Percentiles rank a stretch among this genome's conserved stretches.
Conservation (phyloP, 2,113 vertebrate genomes). For the Dipodomys ordii region DNA sequence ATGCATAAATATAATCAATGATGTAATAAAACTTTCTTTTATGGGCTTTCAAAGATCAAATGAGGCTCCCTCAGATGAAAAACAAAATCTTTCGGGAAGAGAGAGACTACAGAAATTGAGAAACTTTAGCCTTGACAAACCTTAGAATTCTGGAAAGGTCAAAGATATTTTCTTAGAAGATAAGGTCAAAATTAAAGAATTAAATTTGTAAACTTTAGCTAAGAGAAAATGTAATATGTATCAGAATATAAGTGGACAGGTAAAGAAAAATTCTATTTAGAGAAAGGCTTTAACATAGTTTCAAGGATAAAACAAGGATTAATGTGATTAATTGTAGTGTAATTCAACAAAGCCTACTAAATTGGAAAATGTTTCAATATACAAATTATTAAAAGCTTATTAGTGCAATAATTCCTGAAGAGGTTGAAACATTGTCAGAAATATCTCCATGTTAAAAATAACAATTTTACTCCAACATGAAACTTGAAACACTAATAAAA, state of each 20-base stretch:
- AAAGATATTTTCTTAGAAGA: neutral
- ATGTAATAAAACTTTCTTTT: neutral
- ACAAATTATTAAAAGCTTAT: neutral
- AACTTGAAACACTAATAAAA: neutral
- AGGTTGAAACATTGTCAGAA: neutral
- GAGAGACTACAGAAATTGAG: neutral
- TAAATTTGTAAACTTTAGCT: slow-evolving; percentile 11
- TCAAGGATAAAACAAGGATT: neutral
- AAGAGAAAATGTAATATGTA: neutral
- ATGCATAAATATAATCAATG: neutral
- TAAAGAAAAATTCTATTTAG: neutral
- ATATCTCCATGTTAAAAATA: neutral
- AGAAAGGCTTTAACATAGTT: neutral
- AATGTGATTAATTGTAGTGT: neutral
- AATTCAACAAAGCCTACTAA: slow-evolving; percentile 16
- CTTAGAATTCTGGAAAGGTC: neutral
- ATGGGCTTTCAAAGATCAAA: neutral
- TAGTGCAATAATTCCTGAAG: neutral
- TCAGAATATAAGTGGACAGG: neutral
- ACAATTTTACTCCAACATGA: neutral
- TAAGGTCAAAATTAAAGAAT: slow-evolving; percentile 24
- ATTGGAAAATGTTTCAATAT: neutral
- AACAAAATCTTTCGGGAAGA: neutral
- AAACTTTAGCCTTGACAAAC: neutral
- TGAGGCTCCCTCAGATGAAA: neutral